A percentile compares a stretch with the other conserved stretches of the same genome.
Evolutionary conservation across 2,888 invertebrate species (phyloP).

Genomic region (Nomada hirtipes): DNA sequence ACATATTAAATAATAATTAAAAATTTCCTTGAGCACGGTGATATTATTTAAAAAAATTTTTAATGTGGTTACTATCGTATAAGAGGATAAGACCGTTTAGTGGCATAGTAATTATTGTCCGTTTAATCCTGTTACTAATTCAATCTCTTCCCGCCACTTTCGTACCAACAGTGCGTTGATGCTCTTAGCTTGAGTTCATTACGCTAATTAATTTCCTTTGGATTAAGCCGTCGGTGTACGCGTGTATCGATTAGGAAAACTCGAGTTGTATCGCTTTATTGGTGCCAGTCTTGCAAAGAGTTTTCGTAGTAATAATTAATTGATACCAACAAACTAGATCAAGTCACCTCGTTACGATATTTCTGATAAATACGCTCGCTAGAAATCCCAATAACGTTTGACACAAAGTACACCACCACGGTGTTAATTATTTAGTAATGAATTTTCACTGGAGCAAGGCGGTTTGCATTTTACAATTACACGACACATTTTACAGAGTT

Average conservation of each 20-base stretch:
- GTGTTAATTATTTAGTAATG: not conserved
- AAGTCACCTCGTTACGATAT: no score
- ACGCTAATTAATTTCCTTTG: slow-evolving; percentile 24
- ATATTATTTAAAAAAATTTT: not conserved
- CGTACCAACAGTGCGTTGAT: not conserved
- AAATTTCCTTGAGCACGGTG: no score
- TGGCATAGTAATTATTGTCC: not conserved
- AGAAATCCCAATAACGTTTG: no score
- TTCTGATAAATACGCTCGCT: no score
- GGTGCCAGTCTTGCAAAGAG: not conserved
- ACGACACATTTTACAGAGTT: not conserved
- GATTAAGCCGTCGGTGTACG: slow-evolving; percentile 19
- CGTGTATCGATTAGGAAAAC: slow-evolving; percentile 10
- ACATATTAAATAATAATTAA: no score
- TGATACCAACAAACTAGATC: not conserved
- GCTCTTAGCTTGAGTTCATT: slow-evolving; percentile 8
- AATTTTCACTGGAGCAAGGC: not conserved
- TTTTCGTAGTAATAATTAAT: not conserved
- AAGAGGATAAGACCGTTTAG: slow-evolving; percentile 1
- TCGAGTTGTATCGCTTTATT: not conserved
- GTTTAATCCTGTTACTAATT: slow-evolving; percentile 21
- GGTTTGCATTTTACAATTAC: not conserved
- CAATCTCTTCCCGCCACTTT: slow-evolving; percentile 16
- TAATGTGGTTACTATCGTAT: not conserved
- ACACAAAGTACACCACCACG: no score